Evolutionary conservation across 1,140 invertebrate species (phyloP), one percentile per base, ranked within the genome.

Genomic region (Hyposmocoma kahamanoa): DNA sequence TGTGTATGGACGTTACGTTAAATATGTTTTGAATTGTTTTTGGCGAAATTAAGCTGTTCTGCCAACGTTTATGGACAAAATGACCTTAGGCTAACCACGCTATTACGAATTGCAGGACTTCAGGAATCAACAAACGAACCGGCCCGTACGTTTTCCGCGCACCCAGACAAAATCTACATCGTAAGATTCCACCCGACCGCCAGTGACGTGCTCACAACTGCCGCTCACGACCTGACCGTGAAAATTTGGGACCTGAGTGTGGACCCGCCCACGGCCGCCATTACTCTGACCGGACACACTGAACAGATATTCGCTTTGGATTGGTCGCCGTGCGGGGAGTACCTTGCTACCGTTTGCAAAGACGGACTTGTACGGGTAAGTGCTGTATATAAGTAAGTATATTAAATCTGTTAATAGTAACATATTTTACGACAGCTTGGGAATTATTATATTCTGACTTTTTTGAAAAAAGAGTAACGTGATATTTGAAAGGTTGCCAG

Each of bases 101-200:
- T n/a, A n/a, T n/a, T n/a, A n/a, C n/a, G n/a, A n/a, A n/a, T n/a
- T n/a, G 6, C 65, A 87, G 86, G 86, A 47, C 69, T 90, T 0
- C 84, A 68, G 47, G 88, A 90, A 57, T 89, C 89, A 1, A 89
- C 87, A 0, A 90, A 90, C 67, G 72, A 79, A 30, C 87, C 90
- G 0, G 72, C 82, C 42, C 90, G 88, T 3, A 94, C 94, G 10
- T 82, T 96, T 17, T 88, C 89, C 0, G 94, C 94, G 4, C 96
- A 97, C 68, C 88, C 91, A 5, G 97, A 98, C 68, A 97, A 97
- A 86, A 94, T 98, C 45, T 96, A 95, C 79, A 92, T 97, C 42
- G 91, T 98, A 6, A 92, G 94, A 50, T 98, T 96, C 84, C 96
- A 98, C 87, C 96, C 96, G 0, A 87, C 95, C 32, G 96, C 96